These are phyloP conservation scores for Pemphigus obesinymphae DNA, from an alignment of 1,140 invertebrate genomes.

Conservation along the genomic window DNA sequence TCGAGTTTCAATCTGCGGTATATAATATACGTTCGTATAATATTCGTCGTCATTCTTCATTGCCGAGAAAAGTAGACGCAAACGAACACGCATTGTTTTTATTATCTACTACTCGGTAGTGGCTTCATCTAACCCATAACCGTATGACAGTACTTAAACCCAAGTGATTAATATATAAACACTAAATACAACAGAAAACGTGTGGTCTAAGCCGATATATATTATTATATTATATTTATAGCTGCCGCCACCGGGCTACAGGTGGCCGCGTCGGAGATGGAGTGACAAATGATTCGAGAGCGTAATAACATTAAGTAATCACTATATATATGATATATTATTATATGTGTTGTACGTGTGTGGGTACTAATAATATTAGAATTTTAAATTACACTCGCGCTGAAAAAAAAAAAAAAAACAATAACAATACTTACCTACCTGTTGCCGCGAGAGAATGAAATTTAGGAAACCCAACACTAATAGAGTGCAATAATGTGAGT, in stretches of 20 bases:
- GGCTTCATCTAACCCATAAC: too few relatives aligned
- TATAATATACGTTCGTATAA: too few relatives aligned
- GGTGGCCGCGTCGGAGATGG: neutral
- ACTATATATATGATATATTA: neutral
- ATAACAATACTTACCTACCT: neutral
- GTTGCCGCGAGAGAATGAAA: neutral
- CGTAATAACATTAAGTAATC: neutral
- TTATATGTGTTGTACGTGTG: neutral
- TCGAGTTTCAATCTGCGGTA: too few relatives aligned
- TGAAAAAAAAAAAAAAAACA: neutral
- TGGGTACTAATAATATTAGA: neutral
- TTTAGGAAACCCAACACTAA: neutral
- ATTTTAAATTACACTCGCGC: constrained; percentile 8
- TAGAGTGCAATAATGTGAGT: constrained; percentile 2
- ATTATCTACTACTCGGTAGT: neutral
- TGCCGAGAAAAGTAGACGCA: neutral
- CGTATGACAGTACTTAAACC: neutral
- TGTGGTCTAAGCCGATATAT: neutral
- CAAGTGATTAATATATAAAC: constrained; percentile 1
- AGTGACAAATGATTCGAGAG: constrained; percentile 12
- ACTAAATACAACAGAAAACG: neutral
- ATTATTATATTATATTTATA: neutral
- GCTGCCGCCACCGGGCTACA: neutral
- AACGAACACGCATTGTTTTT: neutral
- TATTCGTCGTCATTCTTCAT: neutral